Conservation (phyloP, 2,888 invertebrate species). For the Chalcosyrphus nemorum region DNA sequence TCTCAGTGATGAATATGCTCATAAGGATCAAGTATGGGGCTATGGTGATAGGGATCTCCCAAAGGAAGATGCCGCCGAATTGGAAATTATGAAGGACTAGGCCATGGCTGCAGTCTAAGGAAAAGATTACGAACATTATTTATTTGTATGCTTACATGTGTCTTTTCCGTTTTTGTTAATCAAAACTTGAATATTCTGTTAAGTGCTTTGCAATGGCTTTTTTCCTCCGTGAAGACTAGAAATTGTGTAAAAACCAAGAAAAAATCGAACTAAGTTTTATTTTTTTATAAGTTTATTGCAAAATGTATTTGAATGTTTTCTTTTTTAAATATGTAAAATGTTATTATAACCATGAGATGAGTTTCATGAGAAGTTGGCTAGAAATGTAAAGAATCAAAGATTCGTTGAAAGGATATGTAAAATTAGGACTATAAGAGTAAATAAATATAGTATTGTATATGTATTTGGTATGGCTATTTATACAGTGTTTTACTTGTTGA, state of each 20-base stretch:
- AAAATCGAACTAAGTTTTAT: not conserved
- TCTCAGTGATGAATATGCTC: slow-evolving; percentile 79
- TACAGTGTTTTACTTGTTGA: no score
- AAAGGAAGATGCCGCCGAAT: slow-evolving; percentile 83
- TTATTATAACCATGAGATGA: not conserved
- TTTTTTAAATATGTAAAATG: slow-evolving; percentile 17
- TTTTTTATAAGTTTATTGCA: slow-evolving; percentile 17
- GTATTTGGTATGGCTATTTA: no score
- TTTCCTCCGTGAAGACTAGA: slow-evolving; percentile 11
- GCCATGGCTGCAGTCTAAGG: slow-evolving; percentile 9
- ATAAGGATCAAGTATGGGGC: slow-evolving; percentile 84
- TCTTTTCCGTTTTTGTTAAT: not conserved
- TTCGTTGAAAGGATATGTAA: no score
- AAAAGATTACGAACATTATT: not conserved
- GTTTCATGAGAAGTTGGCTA: not conserved
- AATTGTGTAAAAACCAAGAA: no score
- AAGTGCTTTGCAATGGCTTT: slow-evolving; percentile 4
- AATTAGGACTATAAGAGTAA: no score
- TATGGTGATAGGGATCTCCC: slow-evolving; percentile 85
- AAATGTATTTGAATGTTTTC: slow-evolving; percentile 17
- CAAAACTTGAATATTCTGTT: slow-evolving; percentile 10
- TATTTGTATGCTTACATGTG: slow-evolving; percentile 30
- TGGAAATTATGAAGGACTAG: slow-evolving; percentile 83
- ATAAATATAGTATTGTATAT: no score
- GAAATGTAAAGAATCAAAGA: not conserved